Conservation (phyloP, 1,140 invertebrate genomes). For the Sitodiplosis mosellana region DNA sequence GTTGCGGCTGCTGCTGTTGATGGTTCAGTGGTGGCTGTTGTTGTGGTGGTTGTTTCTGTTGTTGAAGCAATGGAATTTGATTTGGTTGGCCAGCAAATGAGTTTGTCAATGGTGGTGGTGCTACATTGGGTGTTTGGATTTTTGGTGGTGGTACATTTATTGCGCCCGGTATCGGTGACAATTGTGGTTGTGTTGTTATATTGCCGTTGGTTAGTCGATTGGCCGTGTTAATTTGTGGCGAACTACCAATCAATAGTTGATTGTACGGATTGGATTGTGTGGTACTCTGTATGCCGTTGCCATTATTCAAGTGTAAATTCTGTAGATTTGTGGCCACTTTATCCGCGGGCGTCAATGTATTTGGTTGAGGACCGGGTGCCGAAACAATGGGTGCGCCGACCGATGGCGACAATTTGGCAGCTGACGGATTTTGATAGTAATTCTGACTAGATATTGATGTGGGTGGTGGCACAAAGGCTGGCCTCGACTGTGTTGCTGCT, state of each 20-base stretch:
- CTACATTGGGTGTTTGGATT: too few species aligned
- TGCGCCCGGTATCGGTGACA: too few species aligned
- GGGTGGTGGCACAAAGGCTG: neutral
- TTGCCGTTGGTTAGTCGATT: neutral
- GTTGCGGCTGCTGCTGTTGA: too few species aligned
- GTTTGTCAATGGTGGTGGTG: too few species aligned
- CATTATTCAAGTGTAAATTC: neutral
- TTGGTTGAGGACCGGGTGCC: neutral
- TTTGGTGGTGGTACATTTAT: too few species aligned
- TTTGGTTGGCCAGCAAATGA: too few species aligned
- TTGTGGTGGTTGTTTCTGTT: too few species aligned
- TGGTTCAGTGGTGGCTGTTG: too few species aligned
- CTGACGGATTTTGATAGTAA: neutral
- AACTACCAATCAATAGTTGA: neutral
- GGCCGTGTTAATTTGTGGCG: neutral
- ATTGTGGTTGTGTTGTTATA: too few species aligned
- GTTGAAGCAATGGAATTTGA: too few species aligned
- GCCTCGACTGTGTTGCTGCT: neutral
- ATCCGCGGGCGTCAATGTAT: neutral
- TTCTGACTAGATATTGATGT: neutral
- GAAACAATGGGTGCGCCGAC: neutral
- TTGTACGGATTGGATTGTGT: neutral
- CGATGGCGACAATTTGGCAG: neutral
- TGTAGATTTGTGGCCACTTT: neutral
- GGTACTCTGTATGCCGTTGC: neutral